A percentile compares a stretch with the other conserved stretches of the same genome.
Conservation (phyloP, 2,888 invertebrate genomes). For the Scrobipalpa atriplicella region DNA sequence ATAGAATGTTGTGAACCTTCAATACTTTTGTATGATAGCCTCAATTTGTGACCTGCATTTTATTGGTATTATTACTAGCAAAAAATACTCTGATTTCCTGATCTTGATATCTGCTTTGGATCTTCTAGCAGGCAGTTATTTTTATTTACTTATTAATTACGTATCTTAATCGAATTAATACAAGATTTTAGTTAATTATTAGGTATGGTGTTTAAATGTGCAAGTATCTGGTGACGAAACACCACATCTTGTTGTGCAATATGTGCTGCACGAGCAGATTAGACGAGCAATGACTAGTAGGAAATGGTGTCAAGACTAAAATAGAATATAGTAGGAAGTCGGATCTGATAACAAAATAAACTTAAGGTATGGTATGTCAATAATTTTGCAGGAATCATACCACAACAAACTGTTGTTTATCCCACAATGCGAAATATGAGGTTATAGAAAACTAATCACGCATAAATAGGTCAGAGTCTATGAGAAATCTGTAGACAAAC, state of each 20-base stretch:
- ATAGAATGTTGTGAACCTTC: too few relatives aligned
- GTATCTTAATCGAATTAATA: too few relatives aligned
- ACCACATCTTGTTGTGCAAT: conserved; percentile 52
- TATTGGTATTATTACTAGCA: too few relatives aligned
- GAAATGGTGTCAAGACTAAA: conserved; percentile 45
- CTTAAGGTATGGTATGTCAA: background rate
- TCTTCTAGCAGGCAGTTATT: too few relatives aligned
- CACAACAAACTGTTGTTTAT: background rate
- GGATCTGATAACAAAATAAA: conserved; percentile 28
- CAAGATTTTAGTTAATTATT: too few relatives aligned
- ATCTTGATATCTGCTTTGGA: too few relatives aligned
- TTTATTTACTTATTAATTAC: too few relatives aligned
- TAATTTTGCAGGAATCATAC: background rate
- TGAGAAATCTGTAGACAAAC: conserved; percentile 37
- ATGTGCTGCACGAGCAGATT: conserved; percentile 42
- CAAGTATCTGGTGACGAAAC: conserved; percentile 2
- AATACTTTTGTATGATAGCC: too few relatives aligned
- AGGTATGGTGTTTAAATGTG: background rate
- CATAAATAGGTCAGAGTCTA: background rate
- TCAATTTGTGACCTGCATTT: too few relatives aligned
- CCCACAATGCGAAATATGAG: background rate
- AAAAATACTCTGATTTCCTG: too few relatives aligned
- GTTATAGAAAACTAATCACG: background rate
- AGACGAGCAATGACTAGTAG: conserved; percentile 37
- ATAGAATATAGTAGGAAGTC: conserved; percentile 40